phyloP scores from a whole-genome alignment of 2,888 invertebrate genomes.

The Nowickia ferox region DNA sequence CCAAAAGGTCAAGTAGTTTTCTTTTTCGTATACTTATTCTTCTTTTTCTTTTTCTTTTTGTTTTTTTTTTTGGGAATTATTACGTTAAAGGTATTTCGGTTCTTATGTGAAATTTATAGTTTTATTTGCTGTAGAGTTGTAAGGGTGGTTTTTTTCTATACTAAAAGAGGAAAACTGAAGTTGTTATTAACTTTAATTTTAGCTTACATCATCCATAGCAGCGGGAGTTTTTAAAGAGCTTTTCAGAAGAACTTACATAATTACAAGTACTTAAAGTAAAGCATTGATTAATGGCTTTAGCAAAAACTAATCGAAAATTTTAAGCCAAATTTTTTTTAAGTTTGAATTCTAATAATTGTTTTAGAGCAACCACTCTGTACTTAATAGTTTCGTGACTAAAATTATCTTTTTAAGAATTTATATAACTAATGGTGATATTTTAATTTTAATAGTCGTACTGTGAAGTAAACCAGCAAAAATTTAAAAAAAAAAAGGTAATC shows the following conservation, averaged over 20 bases:
- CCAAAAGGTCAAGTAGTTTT: conserved; percentile 46
- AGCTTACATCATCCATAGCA: neutral
- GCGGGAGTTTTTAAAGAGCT: conserved; percentile 1
- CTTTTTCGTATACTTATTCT: too few relatives aligned
- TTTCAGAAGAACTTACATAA: conserved; percentile 29
- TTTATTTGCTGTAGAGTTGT: conserved; percentile 1
- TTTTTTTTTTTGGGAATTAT: conserved; percentile 24
- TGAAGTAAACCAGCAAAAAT: too few relatives aligned
- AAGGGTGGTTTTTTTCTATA: conserved; percentile 23
- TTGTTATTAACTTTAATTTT: conserved; percentile 2
- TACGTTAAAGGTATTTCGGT: conserved; percentile 30
- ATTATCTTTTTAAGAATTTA: too few relatives aligned
- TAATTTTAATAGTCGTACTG: too few relatives aligned
- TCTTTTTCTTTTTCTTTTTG: too few relatives aligned
- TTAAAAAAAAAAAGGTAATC: too few relatives aligned
- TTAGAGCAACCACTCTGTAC: neutral
- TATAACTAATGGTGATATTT: too few relatives aligned
- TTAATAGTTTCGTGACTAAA: too few relatives aligned
- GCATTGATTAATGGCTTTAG: neutral
- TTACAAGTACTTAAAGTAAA: conserved; percentile 23
- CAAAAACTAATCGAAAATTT: neutral
- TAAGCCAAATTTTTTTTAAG: neutral
- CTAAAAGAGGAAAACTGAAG: neutral
- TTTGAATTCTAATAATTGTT: neutral
- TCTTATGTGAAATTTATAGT: conserved; percentile 2